Evolutionary conservation across 2,797 vertebrate species (phyloP), one percentile per base, ranked within the genome.

Genomic region (Gobio occitaniae): DNA sequence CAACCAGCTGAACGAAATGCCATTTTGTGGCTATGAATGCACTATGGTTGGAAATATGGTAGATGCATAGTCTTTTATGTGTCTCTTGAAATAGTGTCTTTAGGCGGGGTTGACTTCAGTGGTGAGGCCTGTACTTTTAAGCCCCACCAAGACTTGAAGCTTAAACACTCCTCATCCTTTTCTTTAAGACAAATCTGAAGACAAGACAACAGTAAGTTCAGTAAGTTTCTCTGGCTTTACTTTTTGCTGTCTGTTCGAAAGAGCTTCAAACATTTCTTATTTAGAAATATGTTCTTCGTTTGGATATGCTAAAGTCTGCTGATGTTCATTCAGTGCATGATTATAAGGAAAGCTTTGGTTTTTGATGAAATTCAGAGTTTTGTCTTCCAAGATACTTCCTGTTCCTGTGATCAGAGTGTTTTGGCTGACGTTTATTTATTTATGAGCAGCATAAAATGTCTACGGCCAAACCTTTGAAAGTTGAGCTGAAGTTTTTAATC

Each of bases 41-140:
- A 3, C 52, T 54, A 63, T 12, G 71, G 78, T 69, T 52, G 75
- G 77, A 82, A 86, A 74, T 41, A 66, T 76, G 72, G 70, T 84
- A 61, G 72, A 86, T 84, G 82, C 63, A 56, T 78, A 86, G 89
- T 90, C 88, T 90, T 94, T 94, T 91, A 91, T 91, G 88, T 70
- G 86, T 91, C 87, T 85, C 87, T 92, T 95, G 92, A 95, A 94
- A 95, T 94, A 93, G 93, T 91, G 90, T 69, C 89, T 93, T 93
- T 95, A 95, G 95, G 95, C 95, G 95, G 94, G 94, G 95, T 95
- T 93, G 90, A 59, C 90, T 91, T 95, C 93, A 93, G 94, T 94
- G 94, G 94, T 90, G 50, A 88, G 91, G 90, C 91, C 91, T 89
- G 87, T 93, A 12, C 89, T 90, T 65, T 90, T 89, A 72, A 84